Conservation (phyloP, 2,888 invertebrate species). For the Chloromyia formosa region DNA sequence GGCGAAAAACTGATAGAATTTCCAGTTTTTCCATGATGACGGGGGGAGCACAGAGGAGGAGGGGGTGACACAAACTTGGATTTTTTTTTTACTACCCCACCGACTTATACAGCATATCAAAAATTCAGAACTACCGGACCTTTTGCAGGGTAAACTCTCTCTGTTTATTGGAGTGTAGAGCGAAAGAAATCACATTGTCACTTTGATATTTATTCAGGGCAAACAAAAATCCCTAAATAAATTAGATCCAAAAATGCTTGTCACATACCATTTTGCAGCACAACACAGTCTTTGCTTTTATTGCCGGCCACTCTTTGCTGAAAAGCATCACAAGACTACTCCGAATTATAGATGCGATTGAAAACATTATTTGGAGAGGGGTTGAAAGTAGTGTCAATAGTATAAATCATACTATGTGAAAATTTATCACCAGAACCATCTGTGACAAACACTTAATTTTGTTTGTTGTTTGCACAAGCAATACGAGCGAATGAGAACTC, state of each 20-base stretch:
- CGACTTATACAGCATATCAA: too few species aligned
- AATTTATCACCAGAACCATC: constrained; percentile 55
- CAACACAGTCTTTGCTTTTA: not conserved
- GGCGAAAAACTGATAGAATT: too few species aligned
- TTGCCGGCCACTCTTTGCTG: too few species aligned
- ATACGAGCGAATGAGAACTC: too few species aligned
- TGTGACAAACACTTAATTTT: constrained; percentile 50
- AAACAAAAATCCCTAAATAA: constrained; percentile 49
- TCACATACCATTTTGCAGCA: constrained; percentile 18
- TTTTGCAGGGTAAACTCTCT: too few species aligned
- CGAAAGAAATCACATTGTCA: constrained; percentile 5
- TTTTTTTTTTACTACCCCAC: too few species aligned
- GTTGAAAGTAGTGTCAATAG: constrained; percentile 24
- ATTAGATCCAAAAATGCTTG: constrained; percentile 43
- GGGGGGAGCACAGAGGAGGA: too few species aligned
- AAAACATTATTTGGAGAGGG: constrained; percentile 15
- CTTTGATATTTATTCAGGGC: constrained; percentile 45
- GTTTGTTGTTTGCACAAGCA: constrained; percentile 1
- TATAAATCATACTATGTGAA: constrained; percentile 51
- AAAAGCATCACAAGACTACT: too few species aligned
- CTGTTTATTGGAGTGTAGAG: too few species aligned
- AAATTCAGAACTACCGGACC: too few species aligned
- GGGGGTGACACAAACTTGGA: too few species aligned
- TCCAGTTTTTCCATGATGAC: too few species aligned
- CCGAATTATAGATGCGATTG: not conserved